Evolutionary conservation across 2,888 invertebrate genomes (phyloP), one percentile per base, ranked within the genome.

Genomic region (Drosophila pseudotakahashii): DNA sequence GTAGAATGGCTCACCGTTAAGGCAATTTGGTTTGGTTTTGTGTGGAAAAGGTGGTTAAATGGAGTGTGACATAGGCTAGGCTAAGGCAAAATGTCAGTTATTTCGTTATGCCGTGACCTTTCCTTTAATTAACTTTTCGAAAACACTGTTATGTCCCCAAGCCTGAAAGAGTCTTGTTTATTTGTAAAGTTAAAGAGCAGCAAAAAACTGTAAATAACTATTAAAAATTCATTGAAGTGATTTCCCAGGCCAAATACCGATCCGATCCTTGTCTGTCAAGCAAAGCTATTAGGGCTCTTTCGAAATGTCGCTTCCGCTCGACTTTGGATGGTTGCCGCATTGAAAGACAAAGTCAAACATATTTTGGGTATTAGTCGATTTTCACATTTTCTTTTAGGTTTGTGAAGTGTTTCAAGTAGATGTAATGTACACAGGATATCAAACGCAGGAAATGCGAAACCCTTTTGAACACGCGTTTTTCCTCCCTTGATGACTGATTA

Each of bases 211-310:
- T 30, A 30, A 30, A 30, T 7, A 30, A 30, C 30, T 30, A 30
- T 30, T 30, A 26, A 6, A 26, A 26, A 26, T 26, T 6, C 26
- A 26, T 2, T 6, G 26, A 26, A 26, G 30, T 30, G 30, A 30
- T 30, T 30, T 30, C 30, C 1, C 26, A 0, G 6, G 6, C 26
- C 26, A 6, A 34, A 2, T 23, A 19, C 3, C 42, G 16, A 16
- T 23, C 32, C 37, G 72, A 72, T 64, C 80, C 70, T 66, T 67
- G 64, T 86, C 79, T 81, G 72, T 77, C 81, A 78, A 53, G 34
- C n/a, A 9, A 63, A 58, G 19, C 73, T 60, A 86, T 81, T 74
- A 77, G 48, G 55, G 32, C n/a, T 13, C 32, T 44, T 42, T 50
- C n/a, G 3, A 3, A 44, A 37, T 48, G 16, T 13, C 45, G 26